Percentiles rank a stretch among this genome's conserved stretches.
phyloP scores from a whole-genome alignment of 2,888 invertebrate species.

The Euzophera pinguis region DNA sequence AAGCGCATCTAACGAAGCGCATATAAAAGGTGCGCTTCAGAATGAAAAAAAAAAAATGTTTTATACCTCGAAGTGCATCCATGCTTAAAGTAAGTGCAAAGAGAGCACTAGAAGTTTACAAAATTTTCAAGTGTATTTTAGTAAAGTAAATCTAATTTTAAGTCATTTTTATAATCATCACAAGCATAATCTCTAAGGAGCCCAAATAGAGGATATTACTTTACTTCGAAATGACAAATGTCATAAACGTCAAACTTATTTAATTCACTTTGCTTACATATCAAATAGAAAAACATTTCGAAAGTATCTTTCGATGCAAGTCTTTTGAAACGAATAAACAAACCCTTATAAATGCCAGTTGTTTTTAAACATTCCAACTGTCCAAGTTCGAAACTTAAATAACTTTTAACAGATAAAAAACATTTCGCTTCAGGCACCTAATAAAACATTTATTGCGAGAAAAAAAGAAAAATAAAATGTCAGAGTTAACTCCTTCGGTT shows the following conservation, averaged over 20 bases:
- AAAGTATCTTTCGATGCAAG: neutral
- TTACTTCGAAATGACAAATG: neutral
- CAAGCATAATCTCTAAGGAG: too few species aligned
- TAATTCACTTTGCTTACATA: neutral
- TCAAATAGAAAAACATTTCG: too few species aligned
- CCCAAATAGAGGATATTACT: too few species aligned
- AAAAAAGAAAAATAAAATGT: conserved; percentile 35
- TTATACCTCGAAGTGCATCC: too few species aligned
- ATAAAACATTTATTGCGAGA: conserved; percentile 47
- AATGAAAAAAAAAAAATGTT: too few species aligned
- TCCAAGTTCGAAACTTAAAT: conserved; percentile 35
- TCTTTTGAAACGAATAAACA: neutral
- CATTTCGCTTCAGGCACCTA: conserved; percentile 32
- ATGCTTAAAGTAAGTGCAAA: too few species aligned
- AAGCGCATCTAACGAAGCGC: too few species aligned
- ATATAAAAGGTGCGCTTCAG: too few species aligned
- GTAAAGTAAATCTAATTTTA: too few species aligned
- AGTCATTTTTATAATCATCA: too few species aligned
- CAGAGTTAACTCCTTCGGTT: conserved; percentile 33
- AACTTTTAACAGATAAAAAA: conserved; percentile 29
- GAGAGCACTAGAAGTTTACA: too few species aligned
- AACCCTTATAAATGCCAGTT: conserved; percentile 7
- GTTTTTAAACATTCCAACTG: conserved; percentile 25
- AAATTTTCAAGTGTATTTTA: too few species aligned
- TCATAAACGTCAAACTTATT: neutral